phyloP scores from a whole-genome alignment of 2,888 invertebrate species.

The Keiferia lycopersicella region DNA sequence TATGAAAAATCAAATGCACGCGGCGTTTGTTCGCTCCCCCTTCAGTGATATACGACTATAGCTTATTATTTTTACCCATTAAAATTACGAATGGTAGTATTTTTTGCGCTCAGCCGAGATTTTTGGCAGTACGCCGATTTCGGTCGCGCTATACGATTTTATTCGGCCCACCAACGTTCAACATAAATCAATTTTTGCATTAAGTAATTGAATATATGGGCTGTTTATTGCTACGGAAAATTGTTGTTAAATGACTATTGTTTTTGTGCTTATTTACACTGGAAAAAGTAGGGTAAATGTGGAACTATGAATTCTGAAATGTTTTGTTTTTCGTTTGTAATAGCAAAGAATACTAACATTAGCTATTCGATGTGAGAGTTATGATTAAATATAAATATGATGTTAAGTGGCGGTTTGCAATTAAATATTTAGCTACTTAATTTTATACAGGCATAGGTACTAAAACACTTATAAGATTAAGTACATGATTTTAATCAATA shows the following conservation, averaged over 20 bases:
- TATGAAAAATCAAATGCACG: conserved; percentile 73
- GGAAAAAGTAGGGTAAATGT: not conserved
- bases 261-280: conserved; percentile 44
- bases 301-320: not conserved
- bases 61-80: conserved; percentile 78
- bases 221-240: conserved; percentile 74
- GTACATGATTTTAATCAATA: too few relatives aligned
- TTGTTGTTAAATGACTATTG: conserved; percentile 70
- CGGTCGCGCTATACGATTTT: conserved; percentile 60
- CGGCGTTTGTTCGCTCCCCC: conserved; percentile 29
- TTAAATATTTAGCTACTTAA: too few relatives aligned
- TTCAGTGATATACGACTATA: conserved; percentile 57
- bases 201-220: conserved; percentile 77
- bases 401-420: too few relatives aligned
- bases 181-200: conserved; percentile 76
- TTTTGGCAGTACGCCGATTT: conserved; percentile 70
- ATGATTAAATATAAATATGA: too few relatives aligned
- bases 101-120: conserved; percentile 53
- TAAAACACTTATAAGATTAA: too few relatives aligned
- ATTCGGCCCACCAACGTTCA: conserved; percentile 55
- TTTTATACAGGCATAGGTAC: too few relatives aligned
- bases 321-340: not conserved
- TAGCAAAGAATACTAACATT: too few relatives aligned
- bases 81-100: conserved; percentile 68
- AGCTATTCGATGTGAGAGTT: too few relatives aligned